Base-by-base conservation (phyloP, 2,113 vertebrate species). In the Alethe castanea region DNA sequence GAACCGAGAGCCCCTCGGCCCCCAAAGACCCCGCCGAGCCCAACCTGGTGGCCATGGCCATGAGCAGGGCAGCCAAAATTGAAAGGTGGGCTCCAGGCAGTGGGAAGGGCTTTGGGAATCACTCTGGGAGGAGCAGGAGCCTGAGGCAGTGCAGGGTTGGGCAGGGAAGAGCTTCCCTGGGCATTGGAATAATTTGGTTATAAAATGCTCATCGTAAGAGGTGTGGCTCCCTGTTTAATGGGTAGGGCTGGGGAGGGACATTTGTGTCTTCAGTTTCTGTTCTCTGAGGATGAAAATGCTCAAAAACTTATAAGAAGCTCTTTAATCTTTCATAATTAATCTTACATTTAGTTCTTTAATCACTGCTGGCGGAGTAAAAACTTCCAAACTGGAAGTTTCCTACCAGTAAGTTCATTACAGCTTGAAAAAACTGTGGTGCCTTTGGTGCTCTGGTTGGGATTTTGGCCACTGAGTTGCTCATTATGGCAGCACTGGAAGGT, bases 11-110 rank as follows among this genome's bases (percentile, higher is more conserved):
- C 60, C 35, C 53, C 9, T 38, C 38, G 38, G 38, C 38, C 38
- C 38, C 38, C 38, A 38, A 38, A 38, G 74, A 18, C 17, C 65
- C 22, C 3, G 19, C 52, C 85, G 97, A 72, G 85, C 66, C 98
- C 72, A 98, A 92, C 90, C 97, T 99, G 67, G 79, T 98, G 83
- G 92, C 98, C 86, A 98, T 99, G 99, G 99, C 99, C 11, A 56
- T 97, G 50, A 98, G 98, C 67, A 98, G 99, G 95, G 98, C 98
- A 33, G 98, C 98, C 59, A 99, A 99, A 97, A 99, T 99, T 17
- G 89, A 91, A 33, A 91, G 72, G 87, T 90, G 77, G 23, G 60
- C 60, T 33, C 18, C 1, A 3, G 14, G 20, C 57, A 1, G 6
- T 18, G 86, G 42, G 59, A 57, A 28, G 45, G 19, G n/a, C 25